Base-by-base conservation (phyloP, 2,113 vertebrate genomes). In the Sakesphorus luctuosus region DNA sequence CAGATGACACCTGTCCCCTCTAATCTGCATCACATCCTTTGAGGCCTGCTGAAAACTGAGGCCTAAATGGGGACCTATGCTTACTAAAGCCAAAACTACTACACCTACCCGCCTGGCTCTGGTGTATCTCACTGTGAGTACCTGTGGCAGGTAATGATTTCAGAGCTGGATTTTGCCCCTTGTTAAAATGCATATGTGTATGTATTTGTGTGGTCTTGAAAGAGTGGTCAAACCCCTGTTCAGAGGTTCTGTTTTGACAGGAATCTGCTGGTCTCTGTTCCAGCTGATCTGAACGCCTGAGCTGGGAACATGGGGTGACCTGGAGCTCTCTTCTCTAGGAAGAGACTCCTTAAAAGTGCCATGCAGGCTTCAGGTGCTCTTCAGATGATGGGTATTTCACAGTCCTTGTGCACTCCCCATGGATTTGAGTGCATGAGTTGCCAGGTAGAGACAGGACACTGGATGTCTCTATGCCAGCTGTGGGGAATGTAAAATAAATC, bases 201-300 rank as follows among this genome's bases (percentile, higher is more conserved):
- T 40, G 77, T 80, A 68, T 43, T 46, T 58, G 26, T 20, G 11
- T 71, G 86, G 38, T 49, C 44, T 68, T 61, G 43, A 36, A 89
- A 33, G 38, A 71, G 35, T 0, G 0, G 28, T 73, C 6, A 11
- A 46, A 93, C 36, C 11, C 36, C 8, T 3, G 1, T 4, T 5
- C 31, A 38, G 40, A 84, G 35, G 31, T 28, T 81, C 46, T 94
- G 18, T 18, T 73, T 40, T 77, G 61, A 63, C 43, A 4, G 0
- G 15, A 62, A 11, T 58, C 18, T 52, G 23, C 43, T 65, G 59
- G 29, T 73, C 26, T 87, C 40, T 89, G 66, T 75, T n/a, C 76
- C 58, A 62, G 19, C 46, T 79, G 52, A 18, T 76, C 59, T 2
- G 4, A 49, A 56, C 25, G 17, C 46, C n/a, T 29, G 53, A 79